Base-by-base conservation (phyloP, 1,140 invertebrate species). In the Sinonovacula constricta region DNA sequence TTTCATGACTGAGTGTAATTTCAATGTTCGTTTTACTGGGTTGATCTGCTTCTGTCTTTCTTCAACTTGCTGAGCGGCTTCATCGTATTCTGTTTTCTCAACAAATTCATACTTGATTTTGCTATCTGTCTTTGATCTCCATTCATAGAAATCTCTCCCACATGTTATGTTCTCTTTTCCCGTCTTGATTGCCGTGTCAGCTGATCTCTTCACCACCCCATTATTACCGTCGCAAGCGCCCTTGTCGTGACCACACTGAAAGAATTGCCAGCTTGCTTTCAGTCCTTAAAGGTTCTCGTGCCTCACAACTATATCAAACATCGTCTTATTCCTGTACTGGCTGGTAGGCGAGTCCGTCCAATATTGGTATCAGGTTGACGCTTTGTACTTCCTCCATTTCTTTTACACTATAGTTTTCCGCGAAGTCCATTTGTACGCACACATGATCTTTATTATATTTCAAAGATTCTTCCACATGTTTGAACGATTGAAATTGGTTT, bases 271-370 rank as follows among this genome's bases (percentile, higher is more conserved):
- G 15, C 22, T 59, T 22, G 56, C 66, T n/a, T n/a, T 2, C 1
- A 53, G n/a, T 51, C 34, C 76, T 75, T 60, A 65, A 5, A 78
- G 18, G 1, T 66, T 24, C 2, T 54, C 1, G n/a, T 80, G 79
- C 12, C 78, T 54, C 5, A 65, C 59, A 2, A 79, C 31, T 22
- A 71, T 39, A 45, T 60, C 66, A 34, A 83, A 83, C 15, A 30
- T 51, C 2, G 57, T 53, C 63, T 82, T 84, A 45, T 82, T 80
- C 15, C 68, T 2, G 56, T 82, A 82, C 45, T 84, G 72, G 5
- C 77, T 78, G 22, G 63, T 74, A 30, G 70, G 80, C 45, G 67
- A 57, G 49, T 80, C 78, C 12, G 80, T 84, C 80, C 72, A 80
- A 67, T 81, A 82, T 45, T 82, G 81, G 26, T 80, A 10, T 45